Base-by-base conservation (phyloP, 2,888 invertebrate genomes). In the Brachylomia viminalis region DNA sequence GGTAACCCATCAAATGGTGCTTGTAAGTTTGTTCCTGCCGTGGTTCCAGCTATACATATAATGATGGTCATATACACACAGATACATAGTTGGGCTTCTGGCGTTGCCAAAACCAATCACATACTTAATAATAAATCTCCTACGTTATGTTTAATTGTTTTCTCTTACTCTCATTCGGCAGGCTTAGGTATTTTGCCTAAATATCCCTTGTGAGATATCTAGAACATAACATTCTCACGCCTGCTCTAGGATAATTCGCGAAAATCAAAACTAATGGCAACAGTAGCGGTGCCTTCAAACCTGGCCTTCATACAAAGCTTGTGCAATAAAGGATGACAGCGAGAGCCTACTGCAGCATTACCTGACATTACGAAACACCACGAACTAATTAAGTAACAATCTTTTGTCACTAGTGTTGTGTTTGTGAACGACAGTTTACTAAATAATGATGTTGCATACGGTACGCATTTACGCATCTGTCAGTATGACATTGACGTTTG, bases 231-330 rank as follows among this genome's bases (percentile, higher is more conserved):
- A 17, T 49, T 49, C 15, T 38, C 8, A 69, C 23, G 27, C 38
- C 17, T 30, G 7, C 15, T 47, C 2, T 52, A n/a, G 23, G 45
- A 62, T 62, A 38, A 62, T 72, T 62, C 72, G 20, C 33, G 3
- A 54, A 23, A 64, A 56, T 75, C 47, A 33, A 73, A 72, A 73
- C 47, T 0, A 56, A 56, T 72, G 62, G 62, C 8, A 27, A 71
- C 70, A 58, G 38, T 38, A 70, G 58, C 17, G 15, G 23, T 38
- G 20, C 38, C 27, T 71, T 59, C 47, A 58, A 45, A 38, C 73
- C 54, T 62, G 54, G 33, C 23, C 47, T 62, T 72, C 45, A 75
- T 75, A 72, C 72, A 62, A 72, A 73, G 20, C 69, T 68, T 47
- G 33, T 23, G 33, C n/a, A 72, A 33, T 33, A 54, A 54, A 54